These are phyloP conservation scores for Scylla paramamosain DNA, from an alignment of 1,140 invertebrate genomes.

Conservation along the genomic window DNA sequence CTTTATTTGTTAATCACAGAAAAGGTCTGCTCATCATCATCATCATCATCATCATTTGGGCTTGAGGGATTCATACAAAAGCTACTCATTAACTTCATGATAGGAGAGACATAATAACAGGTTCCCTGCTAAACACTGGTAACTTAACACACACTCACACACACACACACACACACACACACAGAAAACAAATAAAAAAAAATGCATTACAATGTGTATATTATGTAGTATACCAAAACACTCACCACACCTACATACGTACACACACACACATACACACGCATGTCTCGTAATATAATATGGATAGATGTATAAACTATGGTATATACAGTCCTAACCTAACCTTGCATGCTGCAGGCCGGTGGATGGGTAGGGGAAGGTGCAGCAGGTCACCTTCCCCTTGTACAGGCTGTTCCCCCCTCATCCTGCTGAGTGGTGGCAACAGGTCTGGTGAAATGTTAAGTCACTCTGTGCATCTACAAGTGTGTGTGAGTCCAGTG, in stretches of 20 bases:
- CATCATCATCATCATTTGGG: background rate
- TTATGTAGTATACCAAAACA: background rate
- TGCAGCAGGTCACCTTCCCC: too few species aligned
- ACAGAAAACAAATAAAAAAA: background rate
- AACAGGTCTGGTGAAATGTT: background rate
- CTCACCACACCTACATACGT: background rate
- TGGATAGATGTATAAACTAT: background rate
- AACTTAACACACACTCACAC: background rate
- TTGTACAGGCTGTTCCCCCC: too few species aligned
- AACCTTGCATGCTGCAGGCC: background rate
- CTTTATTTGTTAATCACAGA: slow-evolving; percentile 6
- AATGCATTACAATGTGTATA: background rate
- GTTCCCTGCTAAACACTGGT: too few species aligned
- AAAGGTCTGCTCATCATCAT: slow-evolving; percentile 14
- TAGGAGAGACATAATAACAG: background rate
- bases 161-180: too few species aligned
- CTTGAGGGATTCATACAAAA: slow-evolving; percentile 15
- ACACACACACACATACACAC: too few species aligned
- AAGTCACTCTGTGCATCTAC: background rate
- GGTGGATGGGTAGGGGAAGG: too few species aligned
- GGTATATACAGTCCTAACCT: background rate
- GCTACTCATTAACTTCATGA: background rate
- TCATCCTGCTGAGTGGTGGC: background rate
- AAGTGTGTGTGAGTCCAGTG: background rate
- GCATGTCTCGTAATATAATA: background rate